Evolutionary conservation across 2,888 invertebrate genomes (phyloP).

Genomic region (Gisinianus flammeolus): DNA sequence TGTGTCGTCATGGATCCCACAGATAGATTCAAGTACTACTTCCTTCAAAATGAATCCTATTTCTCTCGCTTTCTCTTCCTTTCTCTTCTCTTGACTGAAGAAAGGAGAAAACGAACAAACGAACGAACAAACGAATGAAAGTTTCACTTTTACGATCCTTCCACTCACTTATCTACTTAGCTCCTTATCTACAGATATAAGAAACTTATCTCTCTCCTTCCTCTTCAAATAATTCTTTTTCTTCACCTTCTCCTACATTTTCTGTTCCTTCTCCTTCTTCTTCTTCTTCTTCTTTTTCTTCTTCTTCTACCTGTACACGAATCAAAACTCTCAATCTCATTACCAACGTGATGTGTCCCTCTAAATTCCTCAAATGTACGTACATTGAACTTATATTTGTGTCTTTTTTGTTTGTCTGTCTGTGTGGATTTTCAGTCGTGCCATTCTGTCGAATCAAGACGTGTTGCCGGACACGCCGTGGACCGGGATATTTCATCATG

Average conservation of each 20-base stretch:
- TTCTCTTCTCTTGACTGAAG: not conserved
- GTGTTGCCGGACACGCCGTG: constrained; percentile 83
- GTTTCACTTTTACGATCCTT: not conserved
- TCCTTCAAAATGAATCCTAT: not conserved
- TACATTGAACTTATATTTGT: too few relatives aligned
- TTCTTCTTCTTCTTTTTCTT: not conserved
- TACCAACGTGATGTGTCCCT: not conserved
- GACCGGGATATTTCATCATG: constrained; percentile 82
- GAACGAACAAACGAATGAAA: too few relatives aligned
- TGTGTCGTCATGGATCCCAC: not conserved
- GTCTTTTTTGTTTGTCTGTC: constrained; percentile 12
- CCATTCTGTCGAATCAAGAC: constrained; percentile 93
- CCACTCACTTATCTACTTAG: not conserved
- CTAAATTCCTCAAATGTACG: too few relatives aligned
- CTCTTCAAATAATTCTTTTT: too few relatives aligned
- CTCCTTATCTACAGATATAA: too few relatives aligned
- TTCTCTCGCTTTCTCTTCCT: constrained; percentile 3
- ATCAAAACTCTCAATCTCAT: not conserved
- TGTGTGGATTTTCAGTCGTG: constrained; percentile 77
- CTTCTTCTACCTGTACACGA: not conserved
- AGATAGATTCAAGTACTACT: not conserved
- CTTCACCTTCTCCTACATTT: too few relatives aligned
- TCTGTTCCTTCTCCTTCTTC: not conserved
- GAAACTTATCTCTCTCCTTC: too few relatives aligned
- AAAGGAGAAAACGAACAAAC: not conserved